These are phyloP conservation scores for Apeltes quadracus DNA, from an alignment of 2,113 vertebrate genomes.

Conservation along the genomic window DNA sequence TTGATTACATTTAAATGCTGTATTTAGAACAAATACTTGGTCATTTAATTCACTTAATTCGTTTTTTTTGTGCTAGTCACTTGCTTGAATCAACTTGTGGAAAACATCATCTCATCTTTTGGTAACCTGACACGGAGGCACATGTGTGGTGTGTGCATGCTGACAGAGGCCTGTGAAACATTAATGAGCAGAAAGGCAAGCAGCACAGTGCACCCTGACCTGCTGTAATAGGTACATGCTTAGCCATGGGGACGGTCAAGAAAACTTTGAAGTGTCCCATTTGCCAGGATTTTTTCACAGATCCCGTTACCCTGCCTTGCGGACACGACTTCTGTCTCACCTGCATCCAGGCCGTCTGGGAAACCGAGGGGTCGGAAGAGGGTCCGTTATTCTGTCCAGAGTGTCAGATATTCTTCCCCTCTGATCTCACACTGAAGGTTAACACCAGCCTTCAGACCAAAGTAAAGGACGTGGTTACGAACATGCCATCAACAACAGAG, in stretches of 20 bases:
- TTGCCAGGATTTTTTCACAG: constrained; percentile 75
- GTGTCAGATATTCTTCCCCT: constrained; percentile 77
- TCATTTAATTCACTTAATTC: background rate
- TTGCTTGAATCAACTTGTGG: constrained; percentile 24
- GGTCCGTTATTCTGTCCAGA: constrained; percentile 79
- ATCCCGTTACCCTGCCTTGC: constrained; percentile 75
- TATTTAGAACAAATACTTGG: background rate
- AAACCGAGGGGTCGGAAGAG: constrained; percentile 54
- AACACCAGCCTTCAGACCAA: constrained; percentile 68
- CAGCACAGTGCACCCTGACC: constrained; percentile 25
- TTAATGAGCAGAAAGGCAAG: constrained; percentile 63
- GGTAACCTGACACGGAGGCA: constrained; percentile 68
- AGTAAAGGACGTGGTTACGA: constrained; percentile 51
- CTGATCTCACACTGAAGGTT: constrained; percentile 65
- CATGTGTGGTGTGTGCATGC: constrained; percentile 32
- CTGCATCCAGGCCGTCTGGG: constrained; percentile 79
- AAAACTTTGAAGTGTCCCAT: constrained; percentile 75
- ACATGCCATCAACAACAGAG: constrained; percentile 1
- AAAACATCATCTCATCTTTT: constrained; percentile 49
- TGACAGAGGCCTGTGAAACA: constrained; percentile 62
- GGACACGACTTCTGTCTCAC: constrained; percentile 78
- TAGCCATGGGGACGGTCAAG: constrained; percentile 62
- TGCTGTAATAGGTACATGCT: constrained; percentile 29
- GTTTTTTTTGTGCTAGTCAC: constrained; percentile 9
- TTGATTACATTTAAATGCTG: background rate